A percentile compares a stretch with the other conserved stretches of the same genome.
Conservation (phyloP, 2,888 invertebrate genomes). For the Cryptocephalus moraei region DNA sequence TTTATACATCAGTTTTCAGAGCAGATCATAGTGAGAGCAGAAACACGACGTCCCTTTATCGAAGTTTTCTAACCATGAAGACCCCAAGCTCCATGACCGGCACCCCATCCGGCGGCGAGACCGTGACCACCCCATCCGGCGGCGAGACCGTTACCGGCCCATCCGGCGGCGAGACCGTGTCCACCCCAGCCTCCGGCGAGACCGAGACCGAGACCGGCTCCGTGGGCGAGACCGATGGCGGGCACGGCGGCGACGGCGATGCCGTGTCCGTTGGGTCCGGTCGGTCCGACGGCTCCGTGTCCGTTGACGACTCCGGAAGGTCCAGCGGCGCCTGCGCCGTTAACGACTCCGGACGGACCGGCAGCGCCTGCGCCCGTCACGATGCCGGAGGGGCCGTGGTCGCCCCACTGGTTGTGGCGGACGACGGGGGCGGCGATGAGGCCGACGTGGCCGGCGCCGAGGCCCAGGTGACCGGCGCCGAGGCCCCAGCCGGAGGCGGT, state of each 20-base stretch:
- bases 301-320: slow-evolving; percentile 12
- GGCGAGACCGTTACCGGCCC: too few species aligned
- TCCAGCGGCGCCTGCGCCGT: slow-evolving; percentile 11
- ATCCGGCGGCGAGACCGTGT: neutral
- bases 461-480: slow-evolving; percentile 3
- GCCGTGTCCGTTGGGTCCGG: slow-evolving; percentile 8
- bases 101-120: neutral
- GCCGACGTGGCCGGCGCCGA: neutral
- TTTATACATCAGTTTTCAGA: too few species aligned
- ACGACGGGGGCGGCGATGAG: neutral
- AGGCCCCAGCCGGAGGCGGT: slow-evolving; percentile 5
- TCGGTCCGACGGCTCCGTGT: slow-evolving; percentile 11
- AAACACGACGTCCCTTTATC: too few species aligned
- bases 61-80: slow-evolving; percentile 1
- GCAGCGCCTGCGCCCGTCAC: slow-evolving; percentile 10
- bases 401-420: neutral
- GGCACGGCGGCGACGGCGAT: slow-evolving; percentile 3
- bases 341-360: slow-evolving; percentile 12
- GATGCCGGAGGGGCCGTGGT: slow-evolving; percentile 6
- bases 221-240: neutral
- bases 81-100: slow-evolving; percentile 1
- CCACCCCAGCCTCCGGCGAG: too few species aligned
- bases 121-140: too few species aligned
- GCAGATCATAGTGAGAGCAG: too few species aligned
- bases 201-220: neutral